Evolutionary conservation across 92 coral and sea anemone species (phyloP).

Genomic region (Plumapathes pennacea): DNA sequence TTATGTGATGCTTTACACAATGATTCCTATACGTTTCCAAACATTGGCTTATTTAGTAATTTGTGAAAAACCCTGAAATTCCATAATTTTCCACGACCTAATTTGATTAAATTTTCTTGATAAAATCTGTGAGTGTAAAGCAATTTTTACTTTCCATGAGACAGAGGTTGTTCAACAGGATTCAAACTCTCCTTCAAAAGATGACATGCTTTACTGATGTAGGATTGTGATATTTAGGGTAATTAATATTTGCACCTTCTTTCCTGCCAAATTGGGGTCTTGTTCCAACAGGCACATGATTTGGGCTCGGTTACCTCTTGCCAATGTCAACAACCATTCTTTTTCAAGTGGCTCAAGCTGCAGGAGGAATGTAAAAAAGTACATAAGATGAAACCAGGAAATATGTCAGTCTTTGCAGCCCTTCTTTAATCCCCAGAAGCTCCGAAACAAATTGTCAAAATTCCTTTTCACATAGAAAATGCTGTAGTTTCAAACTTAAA

Average conservation of each 20-base stretch:
- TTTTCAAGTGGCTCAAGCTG: slow-evolving; percentile 89
- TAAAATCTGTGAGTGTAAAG: not conserved
- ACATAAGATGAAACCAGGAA: too few species aligned
- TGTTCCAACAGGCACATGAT: slow-evolving; percentile 92
- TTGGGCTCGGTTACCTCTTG: slow-evolving; percentile 88
- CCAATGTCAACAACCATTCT: slow-evolving; percentile 88
- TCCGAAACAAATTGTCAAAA: not conserved
- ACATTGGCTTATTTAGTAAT: not conserved
- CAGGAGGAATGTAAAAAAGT: not conserved
- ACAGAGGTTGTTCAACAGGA: too few species aligned
- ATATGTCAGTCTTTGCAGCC: too few species aligned
- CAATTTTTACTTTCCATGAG: too few species aligned
- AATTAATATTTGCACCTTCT: slow-evolving; percentile 34
- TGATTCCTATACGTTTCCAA: not conserved
- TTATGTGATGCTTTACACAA: not conserved
- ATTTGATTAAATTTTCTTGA: not conserved
- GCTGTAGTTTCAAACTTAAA: not conserved
- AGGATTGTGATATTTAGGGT: not conserved
- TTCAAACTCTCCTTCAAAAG: too few species aligned
- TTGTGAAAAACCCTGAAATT: too few species aligned
- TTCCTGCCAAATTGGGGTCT: slow-evolving; percentile 77
- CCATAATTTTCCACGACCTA: not conserved
- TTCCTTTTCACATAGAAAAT: not conserved
- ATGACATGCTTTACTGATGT: too few species aligned
- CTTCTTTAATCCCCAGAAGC: too few species aligned